A percentile compares a stretch with the other conserved stretches of the same genome.
These are phyloP conservation scores for Calypte anna DNA, from an alignment of 2,113 vertebrate species.

Conservation along the genomic window DNA sequence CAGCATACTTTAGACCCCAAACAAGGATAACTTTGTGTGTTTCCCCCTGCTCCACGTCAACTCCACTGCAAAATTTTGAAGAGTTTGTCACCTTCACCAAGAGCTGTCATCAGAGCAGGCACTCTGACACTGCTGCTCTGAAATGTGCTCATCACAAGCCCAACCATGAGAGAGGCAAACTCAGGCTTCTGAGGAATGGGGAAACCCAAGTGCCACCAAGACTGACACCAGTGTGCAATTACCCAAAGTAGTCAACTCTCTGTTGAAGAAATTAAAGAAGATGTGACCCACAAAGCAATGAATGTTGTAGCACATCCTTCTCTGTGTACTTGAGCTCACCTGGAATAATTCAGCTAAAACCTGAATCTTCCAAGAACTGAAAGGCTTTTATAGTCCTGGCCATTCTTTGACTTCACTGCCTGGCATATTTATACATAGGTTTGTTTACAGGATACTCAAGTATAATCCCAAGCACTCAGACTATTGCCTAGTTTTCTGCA, in stretches of 20 bases:
- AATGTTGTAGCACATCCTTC: not conserved
- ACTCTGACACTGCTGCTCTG: not conserved
- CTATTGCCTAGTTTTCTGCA: not conserved
- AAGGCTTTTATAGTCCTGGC: not conserved
- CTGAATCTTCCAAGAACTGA: not conserved
- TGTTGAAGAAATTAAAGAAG: not conserved
- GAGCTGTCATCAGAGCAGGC: not conserved
- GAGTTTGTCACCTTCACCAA: not conserved
- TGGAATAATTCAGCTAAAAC: not conserved
- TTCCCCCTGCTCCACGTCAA: not conserved
- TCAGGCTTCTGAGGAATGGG: not conserved
- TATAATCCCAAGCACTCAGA: not conserved
- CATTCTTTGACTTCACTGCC: not conserved
- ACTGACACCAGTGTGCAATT: not conserved
- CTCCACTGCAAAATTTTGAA: not conserved
- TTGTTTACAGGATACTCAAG: not conserved
- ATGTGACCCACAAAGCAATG: not conserved
- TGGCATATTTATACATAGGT: not conserved
- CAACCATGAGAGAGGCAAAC: not conserved
- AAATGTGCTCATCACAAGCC: not conserved
- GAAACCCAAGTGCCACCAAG: not conserved
- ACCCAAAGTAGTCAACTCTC: not conserved
- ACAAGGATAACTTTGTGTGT: not conserved
- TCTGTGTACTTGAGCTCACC: not conserved
- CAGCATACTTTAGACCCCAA: not conserved